Base-by-base conservation (phyloP, 2,888 invertebrate species). In the Agonopterix alstromeriana region DNA sequence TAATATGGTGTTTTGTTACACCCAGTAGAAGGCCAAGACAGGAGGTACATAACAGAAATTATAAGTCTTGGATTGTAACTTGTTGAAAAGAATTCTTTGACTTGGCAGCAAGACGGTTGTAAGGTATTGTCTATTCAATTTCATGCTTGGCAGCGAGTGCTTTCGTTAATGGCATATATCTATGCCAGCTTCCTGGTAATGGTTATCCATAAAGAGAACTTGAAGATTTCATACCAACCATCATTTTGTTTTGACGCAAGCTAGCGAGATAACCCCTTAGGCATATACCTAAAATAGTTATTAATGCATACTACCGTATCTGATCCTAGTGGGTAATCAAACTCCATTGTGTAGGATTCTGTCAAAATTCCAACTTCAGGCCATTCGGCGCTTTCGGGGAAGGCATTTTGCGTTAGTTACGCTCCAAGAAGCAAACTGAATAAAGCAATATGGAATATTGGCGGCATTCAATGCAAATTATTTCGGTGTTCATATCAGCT, bases 401-500 rank as follows among this genome's bases (percentile, higher is more conserved):
- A 47, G 49, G 53, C 54, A 58, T 58, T 65, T 56, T 49, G 43
- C 44, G 57, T 65, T 66, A 65, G 56, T 50, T 48, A 68, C 63
- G 64, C 61, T 63, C 50, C 53, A 56, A 54, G 58, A 55, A 56
- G 47, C 63, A 65, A 60, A 56, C 57, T 62, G 56, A 67, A 68
- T 63, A 51, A 61, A 47, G 53, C 54, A 45, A 67, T 60, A 55
- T 48, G 55, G 52, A 58, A 56, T 59, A 58, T 60, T 49, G 46
- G 45, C 47, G 45, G 27, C 48, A 46, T 49, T 51, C 51, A 53
- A 64, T 62, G 62, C 61, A 69, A 65, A 68, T 69, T 60, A 66
- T 60, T 61, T 56, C 49, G 49, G 53, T 53, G 57, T 27, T 51
- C 52, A 50, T 52, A 43, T 40, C 45, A n/a, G 27, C 35, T 36